Percentiles rank a stretch among this genome's conserved stretches.
These are phyloP conservation scores for Arvicola amphibius DNA, from an alignment of 2,797 vertebrate genomes.

Conservation along the genomic window DNA sequence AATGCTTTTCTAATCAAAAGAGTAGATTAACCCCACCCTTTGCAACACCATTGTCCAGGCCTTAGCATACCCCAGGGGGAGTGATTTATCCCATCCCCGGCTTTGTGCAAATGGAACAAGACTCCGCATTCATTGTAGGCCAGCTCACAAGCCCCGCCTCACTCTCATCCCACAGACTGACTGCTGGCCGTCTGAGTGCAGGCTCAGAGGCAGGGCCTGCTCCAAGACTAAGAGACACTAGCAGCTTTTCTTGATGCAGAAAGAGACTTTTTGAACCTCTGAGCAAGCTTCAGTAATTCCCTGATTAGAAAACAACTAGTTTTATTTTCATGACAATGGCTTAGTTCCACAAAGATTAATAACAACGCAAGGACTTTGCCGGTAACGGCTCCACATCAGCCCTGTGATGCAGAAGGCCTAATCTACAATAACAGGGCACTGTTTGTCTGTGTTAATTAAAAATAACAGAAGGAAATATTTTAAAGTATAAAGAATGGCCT, in stretches of 20 bases:
- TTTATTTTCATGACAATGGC: neutral
- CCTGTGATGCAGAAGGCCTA: neutral
- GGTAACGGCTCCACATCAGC: neutral
- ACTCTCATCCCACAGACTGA: conserved; percentile 61
- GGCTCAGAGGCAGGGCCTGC: conserved; percentile 34
- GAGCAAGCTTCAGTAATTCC: neutral
- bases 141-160: neutral
- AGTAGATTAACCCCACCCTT: conserved; percentile 78
- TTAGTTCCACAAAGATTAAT: neutral
- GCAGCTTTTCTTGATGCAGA: conserved; percentile 55
- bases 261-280: neutral
- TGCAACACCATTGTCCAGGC: conserved; percentile 56
- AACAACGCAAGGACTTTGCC: neutral
- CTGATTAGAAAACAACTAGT: neutral
- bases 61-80: conserved; percentile 59
- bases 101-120: conserved; percentile 66
- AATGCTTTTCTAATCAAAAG: conserved; percentile 73
- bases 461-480: conserved; percentile 49
- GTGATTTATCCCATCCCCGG: conserved; percentile 57
- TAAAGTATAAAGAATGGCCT: conserved; percentile 58
- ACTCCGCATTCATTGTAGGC: neutral
- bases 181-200: conserved; percentile 62
- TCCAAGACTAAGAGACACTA: conserved; percentile 49
- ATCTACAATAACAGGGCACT: no score
- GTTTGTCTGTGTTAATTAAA: neutral